phyloP scores from a whole-genome alignment of 2,113 vertebrate genomes.

The Motacilla tschutschensis region DNA sequence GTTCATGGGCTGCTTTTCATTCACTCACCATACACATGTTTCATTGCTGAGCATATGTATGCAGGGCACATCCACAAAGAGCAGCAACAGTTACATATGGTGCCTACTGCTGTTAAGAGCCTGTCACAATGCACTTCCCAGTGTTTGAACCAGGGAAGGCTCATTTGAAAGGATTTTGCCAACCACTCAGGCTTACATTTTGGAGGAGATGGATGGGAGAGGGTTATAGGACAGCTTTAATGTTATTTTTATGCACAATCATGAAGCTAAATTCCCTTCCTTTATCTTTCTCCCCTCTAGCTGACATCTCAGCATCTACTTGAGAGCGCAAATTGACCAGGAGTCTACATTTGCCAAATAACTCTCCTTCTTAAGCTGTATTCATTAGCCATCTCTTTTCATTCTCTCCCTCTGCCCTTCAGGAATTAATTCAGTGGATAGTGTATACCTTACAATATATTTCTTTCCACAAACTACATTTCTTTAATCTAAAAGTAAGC shows the following conservation, averaged over 20 bases:
- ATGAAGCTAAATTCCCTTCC: background rate
- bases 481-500: background rate
- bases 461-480: background rate
- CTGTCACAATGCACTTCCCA: background rate
- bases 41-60: conserved; percentile 1
- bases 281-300: background rate
- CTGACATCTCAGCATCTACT: background rate
- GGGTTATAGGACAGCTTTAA: background rate
- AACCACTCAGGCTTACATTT: background rate
- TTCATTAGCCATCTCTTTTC: background rate
- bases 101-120: background rate
- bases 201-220: background rate
- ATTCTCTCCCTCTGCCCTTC: background rate
- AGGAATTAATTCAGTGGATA: background rate
- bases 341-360: background rate
- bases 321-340: conserved; percentile 21
- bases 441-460: background rate
- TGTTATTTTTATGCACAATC: conserved; percentile 8
- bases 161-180: conserved; percentile 27
- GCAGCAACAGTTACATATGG: background rate
- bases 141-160: background rate
- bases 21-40: background rate
- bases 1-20: conserved; percentile 22
- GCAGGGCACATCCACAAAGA: background rate
- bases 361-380: background rate